Conservation (phyloP, 1,140 invertebrate genomes). For the Zaprionus capensis region DNA sequence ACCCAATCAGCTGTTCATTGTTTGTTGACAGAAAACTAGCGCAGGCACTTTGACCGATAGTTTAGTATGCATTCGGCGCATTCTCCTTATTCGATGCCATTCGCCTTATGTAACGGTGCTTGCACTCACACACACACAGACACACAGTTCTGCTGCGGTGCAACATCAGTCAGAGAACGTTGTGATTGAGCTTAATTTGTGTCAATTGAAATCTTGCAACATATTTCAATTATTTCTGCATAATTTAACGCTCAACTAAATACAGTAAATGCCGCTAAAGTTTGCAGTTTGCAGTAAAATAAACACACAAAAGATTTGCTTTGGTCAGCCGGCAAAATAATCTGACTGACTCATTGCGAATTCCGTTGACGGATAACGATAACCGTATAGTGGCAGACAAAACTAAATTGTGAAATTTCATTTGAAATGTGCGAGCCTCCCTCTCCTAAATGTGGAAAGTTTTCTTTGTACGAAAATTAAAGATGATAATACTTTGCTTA, state of each 20-base stretch:
- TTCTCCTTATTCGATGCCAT: background rate
- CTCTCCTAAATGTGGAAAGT: conserved; percentile 53
- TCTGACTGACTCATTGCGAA: conserved; percentile 55
- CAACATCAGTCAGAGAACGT: conserved; percentile 1
- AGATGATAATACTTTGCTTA: conserved; percentile 47
- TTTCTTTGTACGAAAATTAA: conserved; percentile 27
- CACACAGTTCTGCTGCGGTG: background rate
- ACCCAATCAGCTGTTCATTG: conserved; percentile 40
- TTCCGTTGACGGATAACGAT: conserved; percentile 24
- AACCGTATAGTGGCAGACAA: background rate
- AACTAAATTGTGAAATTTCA: conserved; percentile 18
- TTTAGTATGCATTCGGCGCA: conserved; percentile 1
- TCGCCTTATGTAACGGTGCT: conserved; percentile 6
- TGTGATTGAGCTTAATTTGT: conserved; percentile 58
- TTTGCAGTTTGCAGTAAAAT: background rate
- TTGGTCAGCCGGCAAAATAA: conserved; percentile 30
- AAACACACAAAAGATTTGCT: conserved; percentile 8
- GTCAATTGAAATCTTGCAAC: conserved; percentile 37
- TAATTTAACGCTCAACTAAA: conserved; percentile 15
- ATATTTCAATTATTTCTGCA: conserved; percentile 35
- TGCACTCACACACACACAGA: background rate
- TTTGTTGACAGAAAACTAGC: conserved; percentile 44
- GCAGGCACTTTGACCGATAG: conserved; percentile 33
- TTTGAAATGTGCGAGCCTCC: background rate
- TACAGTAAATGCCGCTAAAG: background rate